Percentiles rank a stretch among this genome's conserved stretches.
Evolutionary conservation across 2,888 invertebrate genomes (phyloP).

Genomic region (Beris chalybata): DNA sequence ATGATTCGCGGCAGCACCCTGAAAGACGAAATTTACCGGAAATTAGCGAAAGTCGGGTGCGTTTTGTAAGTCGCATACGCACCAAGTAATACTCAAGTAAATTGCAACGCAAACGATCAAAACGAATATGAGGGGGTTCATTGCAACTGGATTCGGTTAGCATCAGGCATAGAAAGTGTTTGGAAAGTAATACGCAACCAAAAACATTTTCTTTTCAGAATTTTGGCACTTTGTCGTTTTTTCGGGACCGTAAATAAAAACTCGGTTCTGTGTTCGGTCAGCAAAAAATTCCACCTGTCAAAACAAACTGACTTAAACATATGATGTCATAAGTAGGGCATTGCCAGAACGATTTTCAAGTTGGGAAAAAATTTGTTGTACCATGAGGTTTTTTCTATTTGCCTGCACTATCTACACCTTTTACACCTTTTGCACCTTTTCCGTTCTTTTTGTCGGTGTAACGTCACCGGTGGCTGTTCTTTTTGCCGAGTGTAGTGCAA

Average conservation of each 20-base stretch:
- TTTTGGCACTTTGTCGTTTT: slow-evolving; percentile 4
- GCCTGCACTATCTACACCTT: too few species aligned
- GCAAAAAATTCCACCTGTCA: slow-evolving; percentile 14
- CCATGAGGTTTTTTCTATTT: too few species aligned
- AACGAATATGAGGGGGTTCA: slow-evolving; percentile 56
- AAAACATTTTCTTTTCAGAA: slow-evolving; percentile 16
- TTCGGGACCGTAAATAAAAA: slow-evolving; percentile 17
- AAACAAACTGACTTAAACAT: slow-evolving; percentile 5
- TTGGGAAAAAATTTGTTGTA: too few species aligned
- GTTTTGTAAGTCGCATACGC: slow-evolving; percentile 44
- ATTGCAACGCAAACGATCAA: slow-evolving; percentile 53
- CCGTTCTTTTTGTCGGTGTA: too few species aligned
- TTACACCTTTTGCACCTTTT: too few species aligned
- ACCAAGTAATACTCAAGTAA: slow-evolving; percentile 68
- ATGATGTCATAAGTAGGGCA: neutral
- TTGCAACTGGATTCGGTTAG: slow-evolving; percentile 40
- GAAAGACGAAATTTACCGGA: slow-evolving; percentile 41
- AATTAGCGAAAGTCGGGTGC: neutral
- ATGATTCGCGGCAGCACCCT: slow-evolving; percentile 78
- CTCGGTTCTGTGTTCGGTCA: neutral
- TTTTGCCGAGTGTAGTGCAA: too few species aligned
- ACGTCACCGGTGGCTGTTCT: too few species aligned
- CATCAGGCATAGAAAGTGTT: neutral
- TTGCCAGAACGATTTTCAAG: neutral
- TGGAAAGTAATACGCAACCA: neutral